phyloP scores from a whole-genome alignment of 2,888 invertebrate genomes.

The Hirtodrosophila cameraria region DNA sequence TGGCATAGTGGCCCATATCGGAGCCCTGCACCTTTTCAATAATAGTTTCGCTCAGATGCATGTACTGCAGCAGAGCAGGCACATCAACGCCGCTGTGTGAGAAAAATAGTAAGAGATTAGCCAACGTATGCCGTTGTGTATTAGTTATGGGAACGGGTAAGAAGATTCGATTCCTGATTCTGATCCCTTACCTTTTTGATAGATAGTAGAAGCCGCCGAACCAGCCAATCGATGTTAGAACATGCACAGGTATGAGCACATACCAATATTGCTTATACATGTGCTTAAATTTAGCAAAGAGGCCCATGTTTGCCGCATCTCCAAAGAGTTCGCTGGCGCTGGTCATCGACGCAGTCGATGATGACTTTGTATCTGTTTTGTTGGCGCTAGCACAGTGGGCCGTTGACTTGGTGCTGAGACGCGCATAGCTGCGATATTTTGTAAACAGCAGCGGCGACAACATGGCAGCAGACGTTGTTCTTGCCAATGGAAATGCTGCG shows the following conservation, averaged over 20 bases:
- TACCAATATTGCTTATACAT: slow-evolving; percentile 99
- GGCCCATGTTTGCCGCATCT: slow-evolving; percentile 85
- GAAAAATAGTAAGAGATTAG: no score
- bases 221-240: slow-evolving; percentile 95
- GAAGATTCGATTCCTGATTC: no score
- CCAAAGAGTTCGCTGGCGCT: slow-evolving; percentile 77
- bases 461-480: slow-evolving; percentile 16
- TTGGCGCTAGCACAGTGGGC: slow-evolving; percentile 56
- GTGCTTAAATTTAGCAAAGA: slow-evolving; percentile 93
- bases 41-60: slow-evolving; percentile 91
- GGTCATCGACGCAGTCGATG: slow-evolving; percentile 50
- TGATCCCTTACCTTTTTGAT: slow-evolving; percentile 89
- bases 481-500: slow-evolving; percentile 14
- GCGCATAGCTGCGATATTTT: slow-evolving; percentile 45
- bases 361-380: slow-evolving; percentile 69
- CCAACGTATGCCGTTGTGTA: no score
- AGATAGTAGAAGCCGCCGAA: slow-evolving; percentile 93
- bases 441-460: slow-evolving; percentile 37
- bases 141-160: no score
- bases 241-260: slow-evolving; percentile 96
- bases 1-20: slow-evolving; percentile 93
- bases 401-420: slow-evolving; percentile 55
- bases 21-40: slow-evolving; percentile 91
- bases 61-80: slow-evolving; percentile 89
- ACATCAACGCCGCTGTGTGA: slow-evolving; percentile 94